A percentile compares a stretch with the other conserved stretches of the same genome.
Evolutionary conservation across 1,140 invertebrate species (phyloP).

Genomic region (Papilio xuthus): DNA sequence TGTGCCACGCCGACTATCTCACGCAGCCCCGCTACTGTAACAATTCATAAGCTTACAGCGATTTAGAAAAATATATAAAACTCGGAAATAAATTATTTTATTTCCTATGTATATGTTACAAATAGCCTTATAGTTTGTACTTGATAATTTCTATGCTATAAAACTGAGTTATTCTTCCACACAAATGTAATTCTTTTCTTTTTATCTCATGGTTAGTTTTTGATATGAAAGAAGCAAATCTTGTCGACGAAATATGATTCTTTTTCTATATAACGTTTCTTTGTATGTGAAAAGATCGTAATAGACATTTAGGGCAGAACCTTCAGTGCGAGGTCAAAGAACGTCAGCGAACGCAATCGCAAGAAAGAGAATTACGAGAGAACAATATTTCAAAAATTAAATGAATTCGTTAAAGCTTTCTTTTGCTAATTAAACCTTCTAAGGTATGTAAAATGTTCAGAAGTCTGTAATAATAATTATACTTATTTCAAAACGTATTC

Average conservation of each 20-base stretch:
- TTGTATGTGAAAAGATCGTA: background rate
- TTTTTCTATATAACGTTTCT: background rate
- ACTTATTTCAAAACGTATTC: slow-evolving; percentile 29
- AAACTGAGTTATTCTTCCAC: too few species aligned
- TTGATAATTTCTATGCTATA: too few species aligned
- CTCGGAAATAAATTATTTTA: background rate
- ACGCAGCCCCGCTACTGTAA: slow-evolving; percentile 43
- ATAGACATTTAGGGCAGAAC: slow-evolving; percentile 16
- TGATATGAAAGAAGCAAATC: background rate
- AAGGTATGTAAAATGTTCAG: slow-evolving; percentile 3
- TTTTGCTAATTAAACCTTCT: slow-evolving; percentile 7
- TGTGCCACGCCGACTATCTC: slow-evolving; percentile 61
- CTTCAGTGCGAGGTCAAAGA: slow-evolving; percentile 4
- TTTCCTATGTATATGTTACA: too few species aligned
- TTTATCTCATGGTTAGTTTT: too few species aligned
- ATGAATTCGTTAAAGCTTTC: background rate
- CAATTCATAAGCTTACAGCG: slow-evolving; percentile 41
- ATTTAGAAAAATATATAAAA: slow-evolving; percentile 9
- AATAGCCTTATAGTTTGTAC: too few species aligned
- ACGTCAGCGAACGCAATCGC: background rate
- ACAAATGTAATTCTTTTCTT: too few species aligned
- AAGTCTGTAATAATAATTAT: background rate
- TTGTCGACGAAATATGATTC: background rate
- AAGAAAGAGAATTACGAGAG: background rate
- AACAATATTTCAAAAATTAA: too few species aligned